Percentiles rank a stretch among this genome's conserved stretches.
phyloP scores from a whole-genome alignment of 1,140 invertebrate species.

The Heliothis virescens region DNA sequence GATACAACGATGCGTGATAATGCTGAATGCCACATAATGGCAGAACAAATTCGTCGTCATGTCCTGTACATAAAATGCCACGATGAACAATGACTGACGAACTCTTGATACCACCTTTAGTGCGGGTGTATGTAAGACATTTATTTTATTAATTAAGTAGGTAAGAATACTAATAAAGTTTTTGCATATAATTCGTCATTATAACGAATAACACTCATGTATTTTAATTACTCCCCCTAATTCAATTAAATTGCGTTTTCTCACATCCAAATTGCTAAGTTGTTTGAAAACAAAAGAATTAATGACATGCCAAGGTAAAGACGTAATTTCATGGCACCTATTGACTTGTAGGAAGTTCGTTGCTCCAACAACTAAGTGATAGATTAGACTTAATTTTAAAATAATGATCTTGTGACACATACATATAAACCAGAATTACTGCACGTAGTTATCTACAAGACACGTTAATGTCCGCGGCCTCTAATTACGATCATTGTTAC shows the following conservation, averaged over 20 bases:
- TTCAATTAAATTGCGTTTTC: constrained; percentile 51
- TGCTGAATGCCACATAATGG: constrained; percentile 16
- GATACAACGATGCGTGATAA: constrained; percentile 43
- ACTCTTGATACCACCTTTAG: constrained; percentile 50
- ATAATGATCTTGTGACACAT: constrained; percentile 69
- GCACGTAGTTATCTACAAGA: constrained; percentile 3
- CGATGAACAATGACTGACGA: constrained; percentile 46
- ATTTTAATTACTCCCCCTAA: constrained; percentile 66
- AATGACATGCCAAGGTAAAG: constrained; percentile 54
- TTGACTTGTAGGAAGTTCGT: constrained; percentile 72
- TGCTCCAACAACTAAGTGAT: constrained; percentile 66
- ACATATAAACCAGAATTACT: constrained; percentile 29
- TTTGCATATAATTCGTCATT: constrained; percentile 48
- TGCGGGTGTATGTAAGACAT: constrained; percentile 43
- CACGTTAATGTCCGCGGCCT: background rate
- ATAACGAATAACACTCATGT: constrained; percentile 46
- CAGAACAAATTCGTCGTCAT: constrained; percentile 39
- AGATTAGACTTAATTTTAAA: constrained; percentile 79
- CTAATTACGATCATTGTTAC: constrained; percentile 22
- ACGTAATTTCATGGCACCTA: constrained; percentile 54
- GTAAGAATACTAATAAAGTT: constrained; percentile 51
- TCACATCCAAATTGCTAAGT: constrained; percentile 53
- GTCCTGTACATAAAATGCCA: constrained; percentile 37
- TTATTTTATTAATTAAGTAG: constrained; percentile 51
- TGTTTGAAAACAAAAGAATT: constrained; percentile 66